Evolutionary conservation across 2,113 vertebrate species (phyloP).

Genomic region (Hirundichthys speculiger): DNA sequence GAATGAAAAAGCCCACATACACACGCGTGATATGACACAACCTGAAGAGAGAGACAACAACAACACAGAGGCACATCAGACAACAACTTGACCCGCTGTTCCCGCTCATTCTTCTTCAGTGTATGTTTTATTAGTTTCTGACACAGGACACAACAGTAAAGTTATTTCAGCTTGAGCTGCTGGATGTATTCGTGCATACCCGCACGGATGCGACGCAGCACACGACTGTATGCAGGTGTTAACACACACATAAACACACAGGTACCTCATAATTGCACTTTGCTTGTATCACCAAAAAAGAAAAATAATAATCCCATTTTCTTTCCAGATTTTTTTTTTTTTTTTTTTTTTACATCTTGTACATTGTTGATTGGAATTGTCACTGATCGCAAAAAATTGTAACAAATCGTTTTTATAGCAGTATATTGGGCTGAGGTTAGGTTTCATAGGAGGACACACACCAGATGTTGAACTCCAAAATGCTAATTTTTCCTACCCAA

Average conservation of each 20-base stretch:
- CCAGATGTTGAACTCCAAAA: constrained; percentile 15
- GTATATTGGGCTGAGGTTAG: constrained; percentile 43
- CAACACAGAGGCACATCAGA: constrained; percentile 83
- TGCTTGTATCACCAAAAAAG: constrained; percentile 19
- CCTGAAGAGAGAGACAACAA: constrained; percentile 85
- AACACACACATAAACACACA: constrained; percentile 50
- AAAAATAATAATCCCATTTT: constrained; percentile 46
- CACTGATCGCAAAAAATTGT: constrained; percentile 3
- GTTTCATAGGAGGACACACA: constrained; percentile 41
- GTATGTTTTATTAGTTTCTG: constrained; percentile 56
- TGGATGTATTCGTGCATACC: constrained; percentile 35
- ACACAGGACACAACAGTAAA: constrained; percentile 62
- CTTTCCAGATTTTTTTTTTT: constrained; percentile 3
- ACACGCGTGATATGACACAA: constrained; percentile 87
- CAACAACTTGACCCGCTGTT: constrained; percentile 72
- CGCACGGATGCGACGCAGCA: constrained; percentile 34
- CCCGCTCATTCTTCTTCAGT: constrained; percentile 61
- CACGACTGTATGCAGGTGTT: constrained; percentile 28
- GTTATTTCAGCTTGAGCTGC: constrained; percentile 51
- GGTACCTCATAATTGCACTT: constrained; percentile 20
- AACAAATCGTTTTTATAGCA: no score
- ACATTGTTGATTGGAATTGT: constrained; percentile 31
- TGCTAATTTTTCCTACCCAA: constrained; percentile 11
- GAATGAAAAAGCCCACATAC: constrained; percentile 86
- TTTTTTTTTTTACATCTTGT: constrained; percentile 24